phyloP scores from a whole-genome alignment of 2,888 invertebrate species.

The Agonopterix heracliana region DNA sequence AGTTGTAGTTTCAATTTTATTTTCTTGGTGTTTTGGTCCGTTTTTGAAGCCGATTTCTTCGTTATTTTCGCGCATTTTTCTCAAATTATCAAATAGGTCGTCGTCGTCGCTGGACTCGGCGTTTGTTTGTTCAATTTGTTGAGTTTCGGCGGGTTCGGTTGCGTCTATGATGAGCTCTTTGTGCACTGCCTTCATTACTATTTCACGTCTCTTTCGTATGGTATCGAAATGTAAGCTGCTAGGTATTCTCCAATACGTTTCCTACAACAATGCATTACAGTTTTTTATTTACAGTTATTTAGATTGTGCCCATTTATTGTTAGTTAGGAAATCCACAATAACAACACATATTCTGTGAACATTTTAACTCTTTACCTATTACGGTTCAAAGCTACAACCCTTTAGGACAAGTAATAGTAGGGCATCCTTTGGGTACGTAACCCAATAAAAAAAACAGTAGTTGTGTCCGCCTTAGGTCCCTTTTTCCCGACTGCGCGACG shows the following conservation, averaged over 20 bases:
- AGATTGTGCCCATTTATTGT: no score
- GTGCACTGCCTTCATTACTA: constrained; percentile 74
- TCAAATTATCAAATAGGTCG: constrained; percentile 58
- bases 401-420: no score
- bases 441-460: no score
- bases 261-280: constrained; percentile 76
- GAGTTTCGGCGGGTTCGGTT: constrained; percentile 9
- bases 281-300: no score
- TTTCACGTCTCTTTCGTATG: constrained; percentile 73
- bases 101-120: constrained; percentile 55
- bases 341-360: no score
- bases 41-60: constrained; percentile 21
- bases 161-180: constrained; percentile 59
- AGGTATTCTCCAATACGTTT: constrained; percentile 92
- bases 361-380: no score
- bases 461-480: no score
- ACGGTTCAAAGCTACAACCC: no score
- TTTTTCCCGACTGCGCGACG: no score
- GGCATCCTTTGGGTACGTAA: no score
- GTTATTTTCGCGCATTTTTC: constrained; percentile 48
- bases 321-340: no score
- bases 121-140: constrained; percentile 7
- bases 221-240: constrained; percentile 72
- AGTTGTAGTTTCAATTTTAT: constrained; percentile 13
- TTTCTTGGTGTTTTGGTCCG: constrained; percentile 4